Evolutionary conservation across 2,888 invertebrate genomes (phyloP).

Genomic region (Drosophila recens): DNA sequence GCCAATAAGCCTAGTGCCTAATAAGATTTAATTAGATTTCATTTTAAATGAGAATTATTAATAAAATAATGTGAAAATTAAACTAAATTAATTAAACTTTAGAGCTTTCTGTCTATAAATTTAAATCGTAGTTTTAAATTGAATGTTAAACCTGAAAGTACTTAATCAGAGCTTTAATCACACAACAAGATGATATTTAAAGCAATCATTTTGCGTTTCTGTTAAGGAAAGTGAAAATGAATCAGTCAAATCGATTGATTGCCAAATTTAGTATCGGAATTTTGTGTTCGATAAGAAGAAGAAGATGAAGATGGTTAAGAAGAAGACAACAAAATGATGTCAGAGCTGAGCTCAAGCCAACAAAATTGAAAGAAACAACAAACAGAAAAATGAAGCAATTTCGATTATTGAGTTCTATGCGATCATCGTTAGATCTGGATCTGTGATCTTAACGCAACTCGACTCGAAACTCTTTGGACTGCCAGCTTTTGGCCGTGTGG

Average conservation of each 20-base stretch:
- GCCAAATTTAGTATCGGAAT: slow-evolving; percentile 46
- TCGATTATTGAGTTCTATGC: slow-evolving; percentile 16
- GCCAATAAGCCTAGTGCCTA: too few species aligned
- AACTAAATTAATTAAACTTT: too few species aligned
- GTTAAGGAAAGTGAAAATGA: slow-evolving; percentile 29
- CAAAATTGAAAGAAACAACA: not conserved
- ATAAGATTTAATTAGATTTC: too few species aligned
- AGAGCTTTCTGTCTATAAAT: too few species aligned
- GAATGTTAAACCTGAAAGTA: too few species aligned
- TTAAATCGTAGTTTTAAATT: too few species aligned
- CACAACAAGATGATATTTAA: not conserved
- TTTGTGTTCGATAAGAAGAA: slow-evolving; percentile 12
- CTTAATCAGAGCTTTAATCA: not conserved
- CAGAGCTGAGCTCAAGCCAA: slow-evolving; percentile 41
- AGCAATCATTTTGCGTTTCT: not conserved
- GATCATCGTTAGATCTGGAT: slow-evolving; percentile 47
- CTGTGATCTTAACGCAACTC: slow-evolving; percentile 6
- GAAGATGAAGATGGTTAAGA: not conserved
- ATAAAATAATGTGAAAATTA: too few species aligned
- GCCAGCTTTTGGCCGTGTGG: slow-evolving; percentile 19
- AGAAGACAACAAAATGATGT: slow-evolving; percentile 43
- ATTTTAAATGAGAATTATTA: too few species aligned
- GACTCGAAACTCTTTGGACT: slow-evolving; percentile 7
- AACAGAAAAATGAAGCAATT: not conserved
- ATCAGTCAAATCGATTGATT: slow-evolving; percentile 40